Conservation (phyloP, 2,888 invertebrate genomes). For the Agonopterix subpropinquella region DNA sequence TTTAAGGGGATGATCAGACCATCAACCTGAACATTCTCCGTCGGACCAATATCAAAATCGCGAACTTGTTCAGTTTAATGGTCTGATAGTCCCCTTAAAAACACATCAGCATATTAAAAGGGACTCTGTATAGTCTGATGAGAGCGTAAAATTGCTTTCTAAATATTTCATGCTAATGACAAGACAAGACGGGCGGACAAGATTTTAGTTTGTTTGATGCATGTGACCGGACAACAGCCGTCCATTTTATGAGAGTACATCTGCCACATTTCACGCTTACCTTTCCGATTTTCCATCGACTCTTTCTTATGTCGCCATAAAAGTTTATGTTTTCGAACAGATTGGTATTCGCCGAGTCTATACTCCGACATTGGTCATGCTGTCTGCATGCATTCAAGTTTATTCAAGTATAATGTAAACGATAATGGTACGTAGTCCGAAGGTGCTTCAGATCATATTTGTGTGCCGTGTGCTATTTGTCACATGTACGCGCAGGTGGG, state of each 20-base stretch:
- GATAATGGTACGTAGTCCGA: constrained; percentile 20
- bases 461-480: constrained; percentile 12
- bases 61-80: too few species aligned
- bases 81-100: too few species aligned
- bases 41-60: too few species aligned
- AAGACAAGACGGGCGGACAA: too few species aligned
- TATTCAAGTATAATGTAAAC: constrained; percentile 28
- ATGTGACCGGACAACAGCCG: constrained; percentile 22
- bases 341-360: constrained; percentile 45
- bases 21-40: too few species aligned
- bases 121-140: too few species aligned
- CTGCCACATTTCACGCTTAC: constrained; percentile 69
- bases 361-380: constrained; percentile 61
- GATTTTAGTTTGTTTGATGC: constrained; percentile 26
- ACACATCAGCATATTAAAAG: too few species aligned
- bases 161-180: too few species aligned
- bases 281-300: constrained; percentile 64
- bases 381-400: constrained; percentile 41
- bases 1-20: too few species aligned
- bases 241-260: constrained; percentile 41
- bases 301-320: constrained; percentile 56
- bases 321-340: constrained; percentile 61
- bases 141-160: too few species aligned
- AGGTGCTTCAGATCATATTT: constrained; percentile 18
- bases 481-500: constrained; percentile 39